These are phyloP conservation scores for Burhinus oedicnemus DNA, from an alignment of 2,113 vertebrate species.

Conservation along the genomic window DNA sequence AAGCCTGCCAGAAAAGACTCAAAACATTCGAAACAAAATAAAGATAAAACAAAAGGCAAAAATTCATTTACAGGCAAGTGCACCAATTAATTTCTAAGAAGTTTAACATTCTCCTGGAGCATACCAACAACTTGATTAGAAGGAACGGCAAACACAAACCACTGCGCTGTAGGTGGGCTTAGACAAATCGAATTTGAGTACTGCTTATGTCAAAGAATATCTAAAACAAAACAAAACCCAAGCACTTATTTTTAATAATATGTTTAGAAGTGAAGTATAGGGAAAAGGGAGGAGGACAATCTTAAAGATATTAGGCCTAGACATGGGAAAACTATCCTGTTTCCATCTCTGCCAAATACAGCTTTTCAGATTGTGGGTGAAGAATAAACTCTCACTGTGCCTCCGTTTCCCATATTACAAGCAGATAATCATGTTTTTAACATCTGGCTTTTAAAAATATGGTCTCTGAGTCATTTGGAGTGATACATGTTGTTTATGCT, in stretches of 20 bases:
- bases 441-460: background rate
- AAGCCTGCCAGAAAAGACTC: constrained; percentile 13
- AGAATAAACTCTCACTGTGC: background rate
- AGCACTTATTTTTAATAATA: background rate
- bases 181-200: background rate
- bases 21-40: background rate
- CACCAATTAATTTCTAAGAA: background rate
- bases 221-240: background rate
- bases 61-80: background rate
- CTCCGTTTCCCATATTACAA: background rate
- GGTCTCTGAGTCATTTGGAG: background rate
- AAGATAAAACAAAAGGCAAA: background rate
- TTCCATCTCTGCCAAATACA: background rate
- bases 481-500: background rate
- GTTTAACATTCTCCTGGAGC: background rate
- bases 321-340: background rate
- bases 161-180: background rate
- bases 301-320: background rate
- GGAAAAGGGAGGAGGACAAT: background rate
- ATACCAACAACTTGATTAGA: background rate
- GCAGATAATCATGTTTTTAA: background rate
- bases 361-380: background rate
- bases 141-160: background rate
- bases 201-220: background rate
- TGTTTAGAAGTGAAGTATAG: background rate